A percentile compares a stretch with the other conserved stretches of the same genome.
Conservation (phyloP, 1,140 invertebrate genomes). For the Penaeus japonicus region DNA sequence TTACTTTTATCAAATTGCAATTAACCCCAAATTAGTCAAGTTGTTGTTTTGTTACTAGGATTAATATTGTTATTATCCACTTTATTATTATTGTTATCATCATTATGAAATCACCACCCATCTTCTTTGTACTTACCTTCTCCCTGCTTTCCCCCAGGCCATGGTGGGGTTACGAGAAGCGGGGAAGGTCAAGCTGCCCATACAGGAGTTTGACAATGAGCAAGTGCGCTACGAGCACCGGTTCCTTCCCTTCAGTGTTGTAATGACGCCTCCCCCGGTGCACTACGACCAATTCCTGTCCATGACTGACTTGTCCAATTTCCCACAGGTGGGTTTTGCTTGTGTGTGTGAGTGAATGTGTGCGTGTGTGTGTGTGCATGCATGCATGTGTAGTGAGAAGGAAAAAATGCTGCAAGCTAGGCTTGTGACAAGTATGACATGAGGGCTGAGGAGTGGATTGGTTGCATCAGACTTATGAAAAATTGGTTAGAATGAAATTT, state of each 20-base stretch:
- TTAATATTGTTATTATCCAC: not conserved
- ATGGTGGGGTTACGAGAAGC: slow-evolving; percentile 77
- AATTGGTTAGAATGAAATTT: too few relatives aligned
- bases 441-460: too few relatives aligned
- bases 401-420: too few relatives aligned
- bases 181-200: slow-evolving; percentile 76
- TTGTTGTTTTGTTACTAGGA: not conserved
- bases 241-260: slow-evolving; percentile 85
- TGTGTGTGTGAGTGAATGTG: too few relatives aligned
- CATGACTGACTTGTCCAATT: slow-evolving; percentile 70
- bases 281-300: slow-evolving; percentile 85
- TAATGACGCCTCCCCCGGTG: slow-evolving; percentile 89
- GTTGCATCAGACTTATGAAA: too few relatives aligned
- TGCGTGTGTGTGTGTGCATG: too few relatives aligned
- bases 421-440: too few relatives aligned
- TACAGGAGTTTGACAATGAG: slow-evolving; percentile 91
- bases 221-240: slow-evolving; percentile 93
- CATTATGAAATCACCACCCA: too few relatives aligned
- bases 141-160: slow-evolving; percentile 68
- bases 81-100: too few relatives aligned
- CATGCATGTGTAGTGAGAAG: too few relatives aligned
- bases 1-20: too few relatives aligned
- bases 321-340: slow-evolving; percentile 61
- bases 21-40: too few relatives aligned
- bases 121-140: not conserved